A percentile compares a stretch with the other conserved stretches of the same genome.
These are phyloP conservation scores for Limonius californicus DNA, from an alignment of 1,140 invertebrate genomes.

Conservation along the genomic window DNA sequence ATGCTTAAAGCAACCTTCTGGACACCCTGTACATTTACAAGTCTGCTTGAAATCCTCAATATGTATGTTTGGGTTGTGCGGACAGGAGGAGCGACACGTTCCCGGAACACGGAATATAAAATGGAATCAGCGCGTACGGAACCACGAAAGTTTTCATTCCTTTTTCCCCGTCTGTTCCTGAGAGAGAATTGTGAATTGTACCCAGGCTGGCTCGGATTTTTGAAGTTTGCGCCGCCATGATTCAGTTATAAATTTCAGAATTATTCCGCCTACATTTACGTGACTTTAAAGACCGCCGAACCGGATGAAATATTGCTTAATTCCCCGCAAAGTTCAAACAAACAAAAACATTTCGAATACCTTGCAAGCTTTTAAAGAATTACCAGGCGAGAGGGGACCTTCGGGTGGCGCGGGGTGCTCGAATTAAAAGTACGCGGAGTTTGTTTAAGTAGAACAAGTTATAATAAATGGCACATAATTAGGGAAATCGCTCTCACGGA, in stretches of 20 bases:
- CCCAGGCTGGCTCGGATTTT: constrained; percentile 1
- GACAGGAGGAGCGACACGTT: neutral
- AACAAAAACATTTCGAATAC: neutral
- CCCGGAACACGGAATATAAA: neutral
- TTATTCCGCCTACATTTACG: neutral
- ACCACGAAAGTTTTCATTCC: neutral
- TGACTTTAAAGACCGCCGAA: neutral
- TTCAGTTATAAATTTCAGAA: constrained; percentile 1
- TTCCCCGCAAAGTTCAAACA: neutral
- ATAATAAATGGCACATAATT: neutral
- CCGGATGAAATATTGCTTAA: neutral
- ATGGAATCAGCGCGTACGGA: neutral
- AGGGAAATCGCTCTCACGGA: neutral
- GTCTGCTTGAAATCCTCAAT: no score
- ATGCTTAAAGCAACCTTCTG: no score
- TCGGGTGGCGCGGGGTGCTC: no score
- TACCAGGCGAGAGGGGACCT: no score
- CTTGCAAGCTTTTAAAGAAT: no score
- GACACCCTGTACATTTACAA: no score
- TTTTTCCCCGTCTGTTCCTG: neutral
- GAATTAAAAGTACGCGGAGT: no score
- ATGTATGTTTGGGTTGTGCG: no score
- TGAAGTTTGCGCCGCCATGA: neutral
- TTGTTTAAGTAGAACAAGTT: neutral
- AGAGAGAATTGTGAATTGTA: neutral